These are phyloP conservation scores for Brachyistius frenatus DNA, from an alignment of 2,113 vertebrate species.

Conservation along the genomic window DNA sequence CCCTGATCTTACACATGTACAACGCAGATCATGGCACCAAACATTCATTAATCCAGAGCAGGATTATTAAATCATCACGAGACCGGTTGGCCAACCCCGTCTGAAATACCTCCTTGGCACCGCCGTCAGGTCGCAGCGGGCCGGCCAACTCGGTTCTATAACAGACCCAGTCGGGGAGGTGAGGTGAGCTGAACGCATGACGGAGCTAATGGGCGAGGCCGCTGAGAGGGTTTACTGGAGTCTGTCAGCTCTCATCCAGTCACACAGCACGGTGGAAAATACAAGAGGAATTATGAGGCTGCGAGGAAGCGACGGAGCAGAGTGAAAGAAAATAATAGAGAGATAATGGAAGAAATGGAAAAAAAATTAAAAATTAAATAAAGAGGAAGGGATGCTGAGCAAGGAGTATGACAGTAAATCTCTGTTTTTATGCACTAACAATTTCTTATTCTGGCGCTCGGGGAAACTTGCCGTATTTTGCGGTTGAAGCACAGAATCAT, in stretches of 20 bases:
- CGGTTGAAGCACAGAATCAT: background rate
- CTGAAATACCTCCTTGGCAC: slow-evolving; percentile 18
- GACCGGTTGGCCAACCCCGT: slow-evolving; percentile 16
- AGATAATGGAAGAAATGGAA: background rate
- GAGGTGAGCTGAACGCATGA: slow-evolving; percentile 48
- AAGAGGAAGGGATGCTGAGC: background rate
- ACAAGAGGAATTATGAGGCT: background rate
- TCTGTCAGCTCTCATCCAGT: slow-evolving; percentile 67
- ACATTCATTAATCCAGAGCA: background rate
- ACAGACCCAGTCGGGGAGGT: slow-evolving; percentile 31
- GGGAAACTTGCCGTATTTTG: background rate
- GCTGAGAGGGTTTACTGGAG: slow-evolving; percentile 44
- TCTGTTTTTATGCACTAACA: background rate
- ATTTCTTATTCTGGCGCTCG: background rate
- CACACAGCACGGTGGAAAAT: slow-evolving; percentile 19
- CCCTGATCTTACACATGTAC: background rate
- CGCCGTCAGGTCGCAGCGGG: background rate
- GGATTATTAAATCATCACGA: slow-evolving; percentile 33
- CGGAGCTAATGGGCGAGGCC: slow-evolving; percentile 53
- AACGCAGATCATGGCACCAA: background rate
- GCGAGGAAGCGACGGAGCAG: slow-evolving; percentile 9
- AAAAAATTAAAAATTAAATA: background rate
- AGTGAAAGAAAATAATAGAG: background rate
- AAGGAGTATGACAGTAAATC: background rate
- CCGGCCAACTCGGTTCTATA: slow-evolving; percentile 18